Evolutionary conservation across 2,888 invertebrate genomes (phyloP).

Genomic region (Epicampocera succincta): DNA sequence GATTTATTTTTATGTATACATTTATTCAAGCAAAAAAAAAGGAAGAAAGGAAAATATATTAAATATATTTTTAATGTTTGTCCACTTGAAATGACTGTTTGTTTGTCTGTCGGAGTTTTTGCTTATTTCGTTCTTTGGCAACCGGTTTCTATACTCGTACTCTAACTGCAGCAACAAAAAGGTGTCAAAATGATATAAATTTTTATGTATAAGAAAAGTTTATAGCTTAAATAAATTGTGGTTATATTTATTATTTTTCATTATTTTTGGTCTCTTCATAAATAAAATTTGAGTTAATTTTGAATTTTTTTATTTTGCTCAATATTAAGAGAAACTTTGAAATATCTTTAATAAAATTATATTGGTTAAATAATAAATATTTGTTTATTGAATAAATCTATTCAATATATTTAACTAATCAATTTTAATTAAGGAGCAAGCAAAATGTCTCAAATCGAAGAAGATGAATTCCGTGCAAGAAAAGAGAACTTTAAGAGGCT

Average conservation of each 20-base stretch:
- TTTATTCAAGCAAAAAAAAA: not conserved
- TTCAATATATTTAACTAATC: no score
- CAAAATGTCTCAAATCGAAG: no score
- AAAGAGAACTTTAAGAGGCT: no score
- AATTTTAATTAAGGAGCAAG: no score
- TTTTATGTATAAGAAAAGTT: slow-evolving; percentile 41
- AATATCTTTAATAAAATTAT: no score
- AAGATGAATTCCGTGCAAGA: no score
- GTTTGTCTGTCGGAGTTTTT: not conserved
- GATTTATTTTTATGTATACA: slow-evolving; percentile 44
- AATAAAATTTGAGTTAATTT: slow-evolving; percentile 27
- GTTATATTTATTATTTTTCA: slow-evolving; percentile 16
- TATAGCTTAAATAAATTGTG: slow-evolving; percentile 47
- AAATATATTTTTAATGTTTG: slow-evolving; percentile 42
- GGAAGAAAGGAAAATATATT: not conserved
- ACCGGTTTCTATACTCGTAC: slow-evolving; percentile 4
- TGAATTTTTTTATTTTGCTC: not conserved
- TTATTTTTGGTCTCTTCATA: slow-evolving; percentile 27
- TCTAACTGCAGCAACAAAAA: slow-evolving; percentile 25
- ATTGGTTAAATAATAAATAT: no score
- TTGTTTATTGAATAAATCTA: no score
- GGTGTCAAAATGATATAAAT: slow-evolving; percentile 57
- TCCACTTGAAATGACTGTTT: slow-evolving; percentile 48
- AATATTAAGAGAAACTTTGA: no score
- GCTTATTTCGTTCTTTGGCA: slow-evolving; percentile 22